Conservation (phyloP, 2,797 vertebrate genomes). For the Halcyon chelicuti region DNA sequence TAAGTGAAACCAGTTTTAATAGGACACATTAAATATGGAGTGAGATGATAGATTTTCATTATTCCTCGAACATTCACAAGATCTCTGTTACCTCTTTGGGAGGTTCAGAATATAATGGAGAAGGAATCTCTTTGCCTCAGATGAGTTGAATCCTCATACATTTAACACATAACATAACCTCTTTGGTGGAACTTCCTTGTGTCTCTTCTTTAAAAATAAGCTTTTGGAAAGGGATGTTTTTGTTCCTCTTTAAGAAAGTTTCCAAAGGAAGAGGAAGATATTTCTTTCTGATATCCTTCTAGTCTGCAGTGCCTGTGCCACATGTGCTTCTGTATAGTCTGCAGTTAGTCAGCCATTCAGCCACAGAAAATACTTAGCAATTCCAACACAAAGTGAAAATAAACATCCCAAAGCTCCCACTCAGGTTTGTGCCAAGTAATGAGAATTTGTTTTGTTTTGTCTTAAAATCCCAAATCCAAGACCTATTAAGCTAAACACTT, state of each 20-base stretch:
- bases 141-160: not conserved
- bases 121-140: not conserved
- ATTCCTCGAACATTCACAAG: not conserved
- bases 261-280: conserved; percentile 64
- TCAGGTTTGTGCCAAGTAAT: not conserved
- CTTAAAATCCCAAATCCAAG: not conserved
- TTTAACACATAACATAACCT: conserved; percentile 26
- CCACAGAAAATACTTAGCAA: not conserved
- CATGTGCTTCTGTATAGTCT: not conserved
- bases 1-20: not conserved
- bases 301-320: conserved; percentile 3
- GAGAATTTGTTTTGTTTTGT: not conserved
- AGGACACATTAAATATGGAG: not conserved
- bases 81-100: not conserved
- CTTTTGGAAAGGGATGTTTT: conserved; percentile 57
- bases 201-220: conserved; percentile 56
- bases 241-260: conserved; percentile 68
- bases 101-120: not conserved
- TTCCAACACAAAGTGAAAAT: not conserved
- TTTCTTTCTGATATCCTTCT: conserved; percentile 21
- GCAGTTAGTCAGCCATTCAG: not conserved
- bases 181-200: conserved; percentile 53
- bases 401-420: not conserved
- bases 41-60: not conserved
- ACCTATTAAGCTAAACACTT: not conserved